phyloP scores from a whole-genome alignment of 53 echinoderm and acorn worm species.

The Apostichopus leukothele region DNA sequence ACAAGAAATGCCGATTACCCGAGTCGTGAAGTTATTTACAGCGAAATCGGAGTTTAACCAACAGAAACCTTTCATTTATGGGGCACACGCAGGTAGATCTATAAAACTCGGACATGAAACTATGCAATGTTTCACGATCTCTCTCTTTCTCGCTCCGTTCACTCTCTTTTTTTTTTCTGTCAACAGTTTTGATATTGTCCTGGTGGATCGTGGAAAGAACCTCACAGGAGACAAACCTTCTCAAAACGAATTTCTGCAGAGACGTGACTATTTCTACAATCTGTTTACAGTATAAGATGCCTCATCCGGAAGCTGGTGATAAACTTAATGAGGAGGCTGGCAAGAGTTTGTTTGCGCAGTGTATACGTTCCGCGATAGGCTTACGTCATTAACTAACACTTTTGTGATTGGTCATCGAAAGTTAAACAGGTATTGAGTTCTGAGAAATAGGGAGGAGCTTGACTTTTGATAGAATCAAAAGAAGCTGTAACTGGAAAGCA shows the following conservation, averaged over 20 bases:
- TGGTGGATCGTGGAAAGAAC: background rate
- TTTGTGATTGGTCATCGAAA: constrained; percentile 27
- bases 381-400: constrained; percentile 19
- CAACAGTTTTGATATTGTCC: background rate
- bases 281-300: background rate
- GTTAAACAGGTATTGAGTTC: background rate
- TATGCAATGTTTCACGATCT: too few relatives aligned
- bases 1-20: too few relatives aligned
- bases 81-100: too few relatives aligned
- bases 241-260: background rate
- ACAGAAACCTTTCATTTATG: too few relatives aligned
- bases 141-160: too few relatives aligned
- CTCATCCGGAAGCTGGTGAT: background rate
- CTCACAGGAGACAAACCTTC: background rate
- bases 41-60: too few relatives aligned
- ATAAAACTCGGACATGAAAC: too few relatives aligned
- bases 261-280: background rate
- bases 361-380: background rate
- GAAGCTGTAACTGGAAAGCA: background rate
- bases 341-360: background rate
- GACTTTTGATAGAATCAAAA: background rate
- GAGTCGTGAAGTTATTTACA: too few relatives aligned
- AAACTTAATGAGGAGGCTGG: background rate
- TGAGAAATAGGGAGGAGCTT: constrained; percentile 3
- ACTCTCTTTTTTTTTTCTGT: too few relatives aligned